Base-by-base conservation (phyloP, 2,113 vertebrate species). In the Lepisosteus oculatus region DNA sequence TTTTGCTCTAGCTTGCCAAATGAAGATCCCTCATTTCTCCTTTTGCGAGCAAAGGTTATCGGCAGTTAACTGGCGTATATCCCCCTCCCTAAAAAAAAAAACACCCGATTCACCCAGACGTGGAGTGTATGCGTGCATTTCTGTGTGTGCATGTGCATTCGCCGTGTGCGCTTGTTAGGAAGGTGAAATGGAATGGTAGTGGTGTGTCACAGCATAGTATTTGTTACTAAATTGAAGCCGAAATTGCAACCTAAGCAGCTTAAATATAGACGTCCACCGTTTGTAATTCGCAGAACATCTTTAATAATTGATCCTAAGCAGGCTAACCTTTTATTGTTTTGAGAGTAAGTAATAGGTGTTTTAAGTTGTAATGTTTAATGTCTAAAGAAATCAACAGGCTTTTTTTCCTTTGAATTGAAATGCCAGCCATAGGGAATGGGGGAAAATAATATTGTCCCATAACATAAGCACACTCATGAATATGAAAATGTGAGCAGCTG, bases 131-230 rank as follows among this genome's bases (percentile, higher is more conserved):
- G 73, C 73, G 81, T 79, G 45, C 61, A 57, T 63, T 29, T 67
- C 43, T 44, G 62, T 12, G 55, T 61, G 61, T 54, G 62, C 12
- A 6, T 44, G 42, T 15, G 69, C 13, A 67, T 6, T 61, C n/a
- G 67, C 69, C 51, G 56, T 76, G 2, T 0, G 14, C n/a, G 12
- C 14, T 4, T 17, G 45, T 41, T 15, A 13, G 69, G 72, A 54
- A 65, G 43, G 43, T 54, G 3, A 65, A 14, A 8, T 59, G 13
- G 56, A 42, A 81, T 83, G 71, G 80, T 86, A 78, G 84, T 86
- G 83, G 80, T 86, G 80, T 90, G 86, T 84, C 88, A 85, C 78
- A 76, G 84, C 84, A 87, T 86, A 84, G 79, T 92, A 89, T 83
- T 83, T 89, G 80, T 87, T 85, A 85, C 85, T 86, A 80, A 84